Percentiles rank a stretch among this genome's conserved stretches.
phyloP scores from a whole-genome alignment of 2,888 invertebrate species.

The Gandaritis pyraliata region DNA sequence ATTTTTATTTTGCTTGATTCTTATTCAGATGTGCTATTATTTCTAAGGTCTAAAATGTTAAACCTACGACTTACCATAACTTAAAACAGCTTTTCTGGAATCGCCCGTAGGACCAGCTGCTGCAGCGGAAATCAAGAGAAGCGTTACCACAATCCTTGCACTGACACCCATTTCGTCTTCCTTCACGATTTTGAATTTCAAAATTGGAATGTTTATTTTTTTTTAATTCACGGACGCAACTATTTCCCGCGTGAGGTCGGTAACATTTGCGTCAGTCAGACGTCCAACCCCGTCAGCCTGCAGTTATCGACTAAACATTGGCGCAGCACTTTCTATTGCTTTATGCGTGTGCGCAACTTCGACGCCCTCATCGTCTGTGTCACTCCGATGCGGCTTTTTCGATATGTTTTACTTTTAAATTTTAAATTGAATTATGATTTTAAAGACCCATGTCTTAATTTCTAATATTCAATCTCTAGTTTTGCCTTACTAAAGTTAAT shows the following conservation, averaged over 20 bases:
- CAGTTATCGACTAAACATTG: constrained; percentile 71
- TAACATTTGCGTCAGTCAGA: constrained; percentile 74
- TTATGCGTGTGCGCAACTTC: constrained; percentile 69
- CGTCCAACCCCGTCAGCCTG: constrained; percentile 63
- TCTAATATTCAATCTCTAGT: too few relatives aligned
- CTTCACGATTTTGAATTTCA: constrained; percentile 48
- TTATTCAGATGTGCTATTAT: neutral
- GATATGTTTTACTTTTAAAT: neutral
- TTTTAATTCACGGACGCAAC: constrained; percentile 72
- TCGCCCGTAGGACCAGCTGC: constrained; percentile 70
- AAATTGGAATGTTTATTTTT: constrained; percentile 37
- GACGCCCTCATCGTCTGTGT: constrained; percentile 27
- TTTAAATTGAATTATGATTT: neutral
- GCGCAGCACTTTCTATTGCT: constrained; percentile 78
- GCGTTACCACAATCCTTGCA: constrained; percentile 71
- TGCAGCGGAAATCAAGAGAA: constrained; percentile 69
- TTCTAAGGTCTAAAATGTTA: neutral
- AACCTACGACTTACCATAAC: constrained; percentile 61
- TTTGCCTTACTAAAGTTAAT: too few relatives aligned
- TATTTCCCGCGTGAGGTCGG: constrained; percentile 77
- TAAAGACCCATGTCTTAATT: too few relatives aligned
- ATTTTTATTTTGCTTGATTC: neutral
- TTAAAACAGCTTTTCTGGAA: constrained; percentile 55
- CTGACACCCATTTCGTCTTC: constrained; percentile 75
- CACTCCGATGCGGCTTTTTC: constrained; percentile 14